phyloP scores from a whole-genome alignment of 2,113 vertebrate genomes.

The Rhodinocichla rosea region DNA sequence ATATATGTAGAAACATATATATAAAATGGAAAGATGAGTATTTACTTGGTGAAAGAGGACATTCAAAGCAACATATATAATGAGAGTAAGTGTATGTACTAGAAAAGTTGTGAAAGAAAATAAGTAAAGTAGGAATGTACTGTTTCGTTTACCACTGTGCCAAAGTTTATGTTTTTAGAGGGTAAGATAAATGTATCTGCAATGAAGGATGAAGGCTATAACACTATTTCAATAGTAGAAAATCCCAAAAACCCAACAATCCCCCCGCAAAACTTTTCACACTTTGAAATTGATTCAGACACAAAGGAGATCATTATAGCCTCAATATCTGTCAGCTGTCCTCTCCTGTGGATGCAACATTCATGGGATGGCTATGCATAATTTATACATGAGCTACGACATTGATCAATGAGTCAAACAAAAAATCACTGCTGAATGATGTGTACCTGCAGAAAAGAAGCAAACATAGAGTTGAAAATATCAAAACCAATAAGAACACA shows the following conservation, averaged over 20 bases:
- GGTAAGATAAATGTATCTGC: neutral
- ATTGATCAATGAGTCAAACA: neutral
- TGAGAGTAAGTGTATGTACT: neutral
- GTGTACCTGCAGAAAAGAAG: neutral
- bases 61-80: neutral
- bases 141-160: neutral
- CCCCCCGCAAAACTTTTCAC: rapidly evolving
- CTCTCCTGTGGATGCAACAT: neutral
- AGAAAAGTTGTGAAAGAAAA: neutral
- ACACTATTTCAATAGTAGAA: neutral
- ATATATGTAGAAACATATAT: neutral
- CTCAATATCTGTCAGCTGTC: neutral
- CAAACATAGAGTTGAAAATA: neutral
- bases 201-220: neutral
- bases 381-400: neutral
- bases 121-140: neutral
- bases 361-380: neutral
- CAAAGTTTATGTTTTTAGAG: neutral
- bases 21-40: neutral
- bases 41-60: neutral
- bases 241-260: neutral
- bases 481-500: neutral
- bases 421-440: neutral
- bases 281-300: neutral
- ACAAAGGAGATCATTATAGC: neutral